These are phyloP conservation scores for Argopecten irradians DNA, from an alignment of 1,140 invertebrate genomes.

Conservation along the genomic window DNA sequence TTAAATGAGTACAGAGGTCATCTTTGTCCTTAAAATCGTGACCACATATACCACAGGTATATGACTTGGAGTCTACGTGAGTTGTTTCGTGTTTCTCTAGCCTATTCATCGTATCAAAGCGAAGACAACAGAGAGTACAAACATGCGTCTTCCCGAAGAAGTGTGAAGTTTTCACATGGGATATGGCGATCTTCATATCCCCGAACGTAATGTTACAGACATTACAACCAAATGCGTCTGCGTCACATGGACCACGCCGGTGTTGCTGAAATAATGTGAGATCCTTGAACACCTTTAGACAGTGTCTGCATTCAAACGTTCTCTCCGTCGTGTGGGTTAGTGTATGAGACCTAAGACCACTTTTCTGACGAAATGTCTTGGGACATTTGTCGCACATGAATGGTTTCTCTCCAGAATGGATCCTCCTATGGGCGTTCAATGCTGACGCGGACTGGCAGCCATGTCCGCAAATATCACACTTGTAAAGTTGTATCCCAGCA, in stretches of 20 bases:
- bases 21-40: not conserved
- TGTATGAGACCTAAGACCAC: conserved; percentile 73
- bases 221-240: not conserved
- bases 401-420: conserved; percentile 76
- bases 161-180: not conserved
- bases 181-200: not conserved
- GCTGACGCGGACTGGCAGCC: conserved; percentile 76
- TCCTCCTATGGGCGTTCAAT: conserved; percentile 71
- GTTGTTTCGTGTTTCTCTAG: not conserved
- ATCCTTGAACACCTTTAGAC: not conserved
- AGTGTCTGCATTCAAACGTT: conserved; percentile 37
- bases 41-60: not conserved
- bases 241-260: not conserved
- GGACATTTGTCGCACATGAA: conserved; percentile 72
- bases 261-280: not conserved
- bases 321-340: conserved; percentile 36
- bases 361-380: conserved; percentile 76
- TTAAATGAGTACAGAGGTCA: not conserved
- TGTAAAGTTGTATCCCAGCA: conserved; percentile 52
- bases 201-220: not conserved
- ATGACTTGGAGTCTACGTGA: not conserved
- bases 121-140: not conserved
- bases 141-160: not conserved
- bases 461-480: conserved; percentile 66
- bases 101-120: not conserved